Evolutionary conservation across 2,113 vertebrate genomes (phyloP).

Genomic region (Strigops habroptila): DNA sequence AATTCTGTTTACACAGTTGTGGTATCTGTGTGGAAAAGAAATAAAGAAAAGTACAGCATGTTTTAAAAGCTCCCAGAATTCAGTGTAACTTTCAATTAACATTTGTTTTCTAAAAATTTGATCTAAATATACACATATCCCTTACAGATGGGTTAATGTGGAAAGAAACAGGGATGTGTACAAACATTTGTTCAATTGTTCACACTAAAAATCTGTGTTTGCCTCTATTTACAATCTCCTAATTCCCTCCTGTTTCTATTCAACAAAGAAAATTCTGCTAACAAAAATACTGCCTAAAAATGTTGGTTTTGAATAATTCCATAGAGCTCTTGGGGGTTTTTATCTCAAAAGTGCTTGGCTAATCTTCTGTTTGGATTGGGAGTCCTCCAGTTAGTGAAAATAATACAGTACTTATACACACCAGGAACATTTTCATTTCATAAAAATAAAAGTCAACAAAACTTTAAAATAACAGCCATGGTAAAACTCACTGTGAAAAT

Average conservation of each 20-base stretch:
- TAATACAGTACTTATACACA: neutral
- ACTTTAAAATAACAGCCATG: neutral
- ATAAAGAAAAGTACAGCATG: neutral
- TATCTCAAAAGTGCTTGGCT: neutral
- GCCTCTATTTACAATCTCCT: neutral
- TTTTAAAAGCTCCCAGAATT: neutral
- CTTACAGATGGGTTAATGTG: neutral
- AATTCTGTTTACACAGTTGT: neutral
- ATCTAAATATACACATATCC: neutral
- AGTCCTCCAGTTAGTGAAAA: conserved; percentile 4
- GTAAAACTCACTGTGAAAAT: neutral
- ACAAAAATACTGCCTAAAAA: neutral
- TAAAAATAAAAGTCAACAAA: neutral
- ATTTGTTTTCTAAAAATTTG: neutral
- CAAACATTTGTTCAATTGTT: neutral
- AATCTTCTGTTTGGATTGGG: conserved; percentile 8
- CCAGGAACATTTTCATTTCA: neutral
- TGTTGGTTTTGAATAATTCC: neutral
- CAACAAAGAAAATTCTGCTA: neutral
- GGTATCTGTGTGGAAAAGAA: neutral
- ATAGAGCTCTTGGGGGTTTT: neutral
- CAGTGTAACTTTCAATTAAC: neutral
- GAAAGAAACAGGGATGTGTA: neutral
- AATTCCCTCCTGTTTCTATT: neutral
- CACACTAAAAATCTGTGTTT: neutral